Evolutionary conservation across 2,888 invertebrate genomes (phyloP).

Genomic region (Amorpha juglandis): DNA sequence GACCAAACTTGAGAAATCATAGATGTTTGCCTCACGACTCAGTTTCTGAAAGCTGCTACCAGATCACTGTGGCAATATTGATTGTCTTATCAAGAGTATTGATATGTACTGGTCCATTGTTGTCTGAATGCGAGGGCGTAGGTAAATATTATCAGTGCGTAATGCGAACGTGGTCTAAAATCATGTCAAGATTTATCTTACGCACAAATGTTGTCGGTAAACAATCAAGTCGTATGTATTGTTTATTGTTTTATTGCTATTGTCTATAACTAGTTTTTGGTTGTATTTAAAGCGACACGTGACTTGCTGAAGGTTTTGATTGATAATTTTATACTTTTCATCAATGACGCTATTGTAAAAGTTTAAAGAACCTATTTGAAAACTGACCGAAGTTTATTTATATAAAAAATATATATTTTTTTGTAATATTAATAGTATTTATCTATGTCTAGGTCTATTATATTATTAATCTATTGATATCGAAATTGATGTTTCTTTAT

Average conservation of each 20-base stretch:
- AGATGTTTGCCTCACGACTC: too few species aligned
- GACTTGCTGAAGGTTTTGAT: neutral
- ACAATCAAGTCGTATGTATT: neutral
- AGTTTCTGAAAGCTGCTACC: neutral
- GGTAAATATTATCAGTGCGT: slow-evolving; percentile 4
- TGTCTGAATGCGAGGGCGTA: slow-evolving; percentile 9
- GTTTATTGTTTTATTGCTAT: neutral
- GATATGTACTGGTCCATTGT: neutral
- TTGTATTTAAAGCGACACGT: neutral
- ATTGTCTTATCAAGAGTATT: neutral
- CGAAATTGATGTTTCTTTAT: too few species aligned
- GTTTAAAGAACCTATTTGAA: neutral
- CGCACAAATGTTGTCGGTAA: slow-evolving; percentile 1
- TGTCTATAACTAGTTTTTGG: neutral
- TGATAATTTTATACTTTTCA: too few species aligned
- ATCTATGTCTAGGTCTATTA: too few species aligned
- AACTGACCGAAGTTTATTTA: too few species aligned
- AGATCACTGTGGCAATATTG: neutral
- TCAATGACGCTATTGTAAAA: neutral
- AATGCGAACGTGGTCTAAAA: neutral
- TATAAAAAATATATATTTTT: too few species aligned
- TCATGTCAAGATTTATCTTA: slow-evolving; percentile 7
- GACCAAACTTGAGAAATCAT: too few species aligned
- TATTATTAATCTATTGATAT: too few species aligned
- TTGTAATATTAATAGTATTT: too few species aligned